These are phyloP conservation scores for Silurus aristotelis DNA, from an alignment of 2,797 vertebrate species.

Conservation along the genomic window DNA sequence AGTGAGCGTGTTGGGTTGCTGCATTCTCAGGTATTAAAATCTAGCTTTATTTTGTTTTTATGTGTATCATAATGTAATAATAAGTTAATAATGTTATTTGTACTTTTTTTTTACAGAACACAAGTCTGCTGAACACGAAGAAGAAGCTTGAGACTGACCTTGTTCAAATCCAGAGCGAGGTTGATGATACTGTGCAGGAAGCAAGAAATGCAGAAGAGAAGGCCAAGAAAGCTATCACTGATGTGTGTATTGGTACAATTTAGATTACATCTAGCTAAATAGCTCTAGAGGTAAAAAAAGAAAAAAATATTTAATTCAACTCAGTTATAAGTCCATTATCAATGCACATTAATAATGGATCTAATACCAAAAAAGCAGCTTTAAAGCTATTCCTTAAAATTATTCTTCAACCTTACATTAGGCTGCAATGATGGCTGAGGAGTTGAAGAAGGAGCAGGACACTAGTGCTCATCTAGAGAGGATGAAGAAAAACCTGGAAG, in stretches of 20 bases:
- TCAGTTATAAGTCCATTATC: too few relatives aligned
- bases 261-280: rapidly evolving
- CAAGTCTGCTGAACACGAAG: conserved; percentile 75
- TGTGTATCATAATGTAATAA: background rate
- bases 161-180: conserved; percentile 80
- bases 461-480: conserved; percentile 87
- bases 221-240: conserved; percentile 89
- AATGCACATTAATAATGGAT: too few relatives aligned
- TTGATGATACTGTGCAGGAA: conserved; percentile 84
- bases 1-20: conserved; percentile 80
- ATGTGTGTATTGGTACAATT: conserved; percentile 67
- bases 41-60: too few relatives aligned
- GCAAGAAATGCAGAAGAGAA: conserved; percentile 88
- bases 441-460: conserved; percentile 91
- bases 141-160: conserved; percentile 85
- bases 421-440: conserved; percentile 92
- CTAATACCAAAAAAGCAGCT: too few relatives aligned
- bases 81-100: background rate
- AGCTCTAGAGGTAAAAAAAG: too few relatives aligned
- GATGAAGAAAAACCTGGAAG: conserved; percentile 87
- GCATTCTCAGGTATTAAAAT: conserved; percentile 65
- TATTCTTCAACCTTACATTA: conserved; percentile 45
- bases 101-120: conserved; percentile 75
- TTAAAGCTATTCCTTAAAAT: too few relatives aligned
- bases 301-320: background rate